Evolutionary conservation across 1,140 invertebrate species (phyloP), one percentile per base, ranked within the genome.

Genomic region (Campoletis sonorensis): DNA sequence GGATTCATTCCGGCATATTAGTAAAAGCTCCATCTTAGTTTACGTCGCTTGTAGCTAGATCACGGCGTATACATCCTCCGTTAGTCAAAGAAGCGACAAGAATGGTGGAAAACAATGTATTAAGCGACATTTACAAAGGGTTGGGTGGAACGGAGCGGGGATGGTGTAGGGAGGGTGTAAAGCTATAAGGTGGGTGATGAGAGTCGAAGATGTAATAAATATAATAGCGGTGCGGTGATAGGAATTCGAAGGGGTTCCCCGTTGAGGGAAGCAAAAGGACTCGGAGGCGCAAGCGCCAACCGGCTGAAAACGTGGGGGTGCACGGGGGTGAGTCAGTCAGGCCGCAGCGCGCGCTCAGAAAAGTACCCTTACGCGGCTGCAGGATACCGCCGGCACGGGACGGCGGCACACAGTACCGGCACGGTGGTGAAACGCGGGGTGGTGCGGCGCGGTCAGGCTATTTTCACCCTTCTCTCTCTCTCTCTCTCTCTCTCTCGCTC

Each of bases 311-410:
- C 78, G 85, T 82, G 83, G 86, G 85, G 89, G 90, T 88, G 85
- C 86, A 88, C 88, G 89, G 89, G 88, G 90, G 90, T 89, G 89
- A 91, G 88, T 92, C 91, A 92, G 91, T 92, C 89, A 90, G 87
- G 90, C 90, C 91, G 90, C 89, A 88, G 90, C 91, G 90, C 91
- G 91, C 91, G 91, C 89, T 90, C 88, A 87, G 91, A 90, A 88
- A 90, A 91, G 88, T 91, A 89, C 90, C 88, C 85, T 88, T 87
- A 85, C 84, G 86, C 85, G 81, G 76, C 79, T 81, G 67, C 68
- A 83, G 79, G 78, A 81, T 82, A 82, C 67, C 79, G 77, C 79
- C 73, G 40, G 54, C 80, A 77, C 64, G 80, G 54, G 67, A 70
- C 67, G 67, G 67, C 67, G 30, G 67, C 27, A 70, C 67, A 70